phyloP scores from a whole-genome alignment of 2,113 vertebrate species.

The Cebidichthys violaceus region DNA sequence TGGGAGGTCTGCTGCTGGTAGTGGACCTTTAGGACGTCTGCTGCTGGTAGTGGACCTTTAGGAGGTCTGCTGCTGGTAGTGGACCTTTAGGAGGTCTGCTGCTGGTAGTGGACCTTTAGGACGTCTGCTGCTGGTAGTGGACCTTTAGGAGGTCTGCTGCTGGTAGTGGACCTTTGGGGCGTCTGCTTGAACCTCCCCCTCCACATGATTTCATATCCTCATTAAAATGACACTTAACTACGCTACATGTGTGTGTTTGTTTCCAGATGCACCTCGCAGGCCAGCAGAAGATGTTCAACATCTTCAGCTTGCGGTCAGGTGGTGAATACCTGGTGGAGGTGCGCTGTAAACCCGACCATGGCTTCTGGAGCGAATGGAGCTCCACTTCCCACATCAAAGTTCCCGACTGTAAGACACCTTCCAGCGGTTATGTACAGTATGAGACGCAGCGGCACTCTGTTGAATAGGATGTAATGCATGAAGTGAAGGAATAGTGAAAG shows the following conservation, averaged over 20 bases:
- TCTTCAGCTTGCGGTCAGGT: slow-evolving; percentile 88
- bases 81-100: too few relatives aligned
- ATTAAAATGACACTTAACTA: too few relatives aligned
- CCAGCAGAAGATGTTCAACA: slow-evolving; percentile 88
- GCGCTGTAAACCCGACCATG: slow-evolving; percentile 91
- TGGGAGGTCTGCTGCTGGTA: too few relatives aligned
- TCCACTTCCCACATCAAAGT: slow-evolving; percentile 68
- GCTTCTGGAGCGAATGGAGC: slow-evolving; percentile 88
- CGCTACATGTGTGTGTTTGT: slow-evolving; percentile 34
- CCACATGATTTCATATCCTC: too few relatives aligned
- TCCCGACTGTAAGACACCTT: slow-evolving; percentile 80
- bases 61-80: too few relatives aligned
- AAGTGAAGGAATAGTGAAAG: background rate
- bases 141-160: too few relatives aligned
- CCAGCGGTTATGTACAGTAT: background rate
- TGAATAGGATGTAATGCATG: background rate
- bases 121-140: too few relatives aligned
- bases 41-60: too few relatives aligned
- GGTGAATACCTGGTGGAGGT: slow-evolving; percentile 89
- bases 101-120: too few relatives aligned
- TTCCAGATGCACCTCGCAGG: slow-evolving; percentile 87
- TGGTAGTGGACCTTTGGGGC: too few relatives aligned
- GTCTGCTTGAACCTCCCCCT: too few relatives aligned
- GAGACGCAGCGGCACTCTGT: background rate
- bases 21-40: too few relatives aligned